Evolutionary conservation across 2,888 invertebrate genomes (phyloP), one percentile per base, ranked within the genome.

Genomic region (Lepidocyrtinus sp.): DNA sequence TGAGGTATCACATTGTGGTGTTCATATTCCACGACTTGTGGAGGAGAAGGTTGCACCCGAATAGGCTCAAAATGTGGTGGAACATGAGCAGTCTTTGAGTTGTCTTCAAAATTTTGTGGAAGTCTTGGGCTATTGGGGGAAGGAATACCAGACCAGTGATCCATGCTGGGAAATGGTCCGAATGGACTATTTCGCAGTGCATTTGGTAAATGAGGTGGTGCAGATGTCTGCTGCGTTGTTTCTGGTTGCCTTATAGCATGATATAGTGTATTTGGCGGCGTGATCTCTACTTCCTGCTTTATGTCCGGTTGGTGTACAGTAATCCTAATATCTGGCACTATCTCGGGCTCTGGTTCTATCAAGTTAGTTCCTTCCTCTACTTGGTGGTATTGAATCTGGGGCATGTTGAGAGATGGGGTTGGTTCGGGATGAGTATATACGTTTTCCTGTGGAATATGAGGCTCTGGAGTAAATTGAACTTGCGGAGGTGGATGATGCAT

Each of bases 91-190:
- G 27, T 55, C 45, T 3, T 3, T 19, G 3, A 9, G 67, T 22
- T 46, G 50, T 17, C 36, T 19, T 74, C 74, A 59, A 74, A 65
- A 12, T 74, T 45, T 26, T 79, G 74, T 1, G 79, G 79, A 21
- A 74, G 65, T 27, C 19, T 64, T 1, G 79, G 79, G n/a, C 74
- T 74, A 46, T 70, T 79, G 9, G 63, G 59, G 12, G 79, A 69
- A 5, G 79, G 79, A 62, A 79, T 79, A 17, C 79, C 79, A 1
- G 74, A 70, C 79, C 79, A 79, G n/a, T 79, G 74, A 19, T 79
- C 79, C 1, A 70, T 64, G 22, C 79, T 79, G 1, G 79, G 79
- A 70, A 79, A 79, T 1, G 79, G 63, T 12, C 79, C 79, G 45
- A 26, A 79, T n/a, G 69, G 73, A 63, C 74, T 79, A 36, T 26